Percentiles rank a stretch among this genome's conserved stretches.
Evolutionary conservation across 1,140 invertebrate species (phyloP).

Genomic region (Formica exsecta): DNA sequence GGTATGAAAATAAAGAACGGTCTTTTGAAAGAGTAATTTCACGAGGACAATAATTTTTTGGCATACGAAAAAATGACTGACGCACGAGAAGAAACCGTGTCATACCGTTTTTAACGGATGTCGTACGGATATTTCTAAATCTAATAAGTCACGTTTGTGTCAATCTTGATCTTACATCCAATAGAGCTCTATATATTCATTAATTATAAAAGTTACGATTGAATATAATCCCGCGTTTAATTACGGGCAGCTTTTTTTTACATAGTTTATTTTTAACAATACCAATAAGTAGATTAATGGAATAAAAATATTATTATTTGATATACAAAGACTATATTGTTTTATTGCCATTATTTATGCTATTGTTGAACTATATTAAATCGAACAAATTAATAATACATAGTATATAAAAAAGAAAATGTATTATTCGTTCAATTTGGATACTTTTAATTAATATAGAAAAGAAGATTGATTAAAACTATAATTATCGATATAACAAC

Average conservation of each 20-base stretch:
- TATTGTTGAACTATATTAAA: neutral
- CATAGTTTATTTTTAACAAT: neutral
- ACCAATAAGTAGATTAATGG: neutral
- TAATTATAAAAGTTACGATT: neutral
- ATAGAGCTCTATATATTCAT: neutral
- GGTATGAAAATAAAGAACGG: neutral
- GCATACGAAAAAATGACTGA: conserved; percentile 36
- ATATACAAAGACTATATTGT: neutral
- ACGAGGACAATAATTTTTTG: neutral
- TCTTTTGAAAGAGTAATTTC: neutral
- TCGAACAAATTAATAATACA: neutral
- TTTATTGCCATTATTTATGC: neutral
- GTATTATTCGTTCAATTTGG: neutral
- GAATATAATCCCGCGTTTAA: neutral
- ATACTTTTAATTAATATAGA: neutral
- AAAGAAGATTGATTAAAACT: conserved; percentile 13
- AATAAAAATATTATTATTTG: neutral
- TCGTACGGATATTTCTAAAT: conserved; percentile 55
- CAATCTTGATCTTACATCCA: neutral
- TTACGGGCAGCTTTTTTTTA: neutral
- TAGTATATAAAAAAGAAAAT: neutral
- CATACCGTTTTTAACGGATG: conserved; percentile 32
- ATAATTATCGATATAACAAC: conserved; percentile 48
- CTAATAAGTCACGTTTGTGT: conserved; percentile 64
- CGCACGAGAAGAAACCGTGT: conserved; percentile 2